Percentiles rank a stretch among this genome's conserved stretches.
These are phyloP conservation scores for Sepiola atlantica DNA, from an alignment of 2,888 invertebrate species.

Conservation along the genomic window DNA sequence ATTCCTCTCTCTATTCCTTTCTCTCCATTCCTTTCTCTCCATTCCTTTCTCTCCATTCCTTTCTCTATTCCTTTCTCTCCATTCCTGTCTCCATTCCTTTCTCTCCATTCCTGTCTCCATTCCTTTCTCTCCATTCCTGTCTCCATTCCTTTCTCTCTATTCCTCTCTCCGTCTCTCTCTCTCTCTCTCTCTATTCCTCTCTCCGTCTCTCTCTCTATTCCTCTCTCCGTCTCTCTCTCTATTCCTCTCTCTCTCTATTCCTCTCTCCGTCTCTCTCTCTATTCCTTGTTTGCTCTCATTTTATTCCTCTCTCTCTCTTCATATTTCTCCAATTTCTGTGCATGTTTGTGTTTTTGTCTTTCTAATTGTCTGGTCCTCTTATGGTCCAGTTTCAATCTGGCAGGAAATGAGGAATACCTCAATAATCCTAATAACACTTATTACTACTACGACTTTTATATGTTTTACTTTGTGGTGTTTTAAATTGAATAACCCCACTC, in stretches of 20 bases:
- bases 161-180: not conserved
- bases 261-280: not conserved
- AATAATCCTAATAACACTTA: slow-evolving; percentile 8
- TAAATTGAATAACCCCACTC: not conserved
- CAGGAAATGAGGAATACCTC: slow-evolving; percentile 32
- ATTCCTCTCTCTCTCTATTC: not conserved
- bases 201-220: too few relatives aligned
- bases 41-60: not conserved
- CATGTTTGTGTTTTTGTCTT: slow-evolving; percentile 1
- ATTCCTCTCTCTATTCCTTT: not conserved
- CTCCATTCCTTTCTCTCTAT: too few relatives aligned
- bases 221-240: not conserved
- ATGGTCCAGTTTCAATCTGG: not conserved
- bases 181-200: not conserved
- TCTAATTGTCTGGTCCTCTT: slow-evolving; percentile 2
- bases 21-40: not conserved
- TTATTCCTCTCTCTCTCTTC: not conserved
- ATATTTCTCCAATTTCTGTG: not conserved
- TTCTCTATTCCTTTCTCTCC: too few relatives aligned
- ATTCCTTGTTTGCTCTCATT: too few relatives aligned
- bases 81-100: not conserved
- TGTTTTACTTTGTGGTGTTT: not conserved
- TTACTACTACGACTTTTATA: not conserved
- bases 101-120: not conserved
- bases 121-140: not conserved